These are phyloP conservation scores for Monodelphis domestica DNA, from an alignment of 2,797 vertebrate species.

Conservation along the genomic window DNA sequence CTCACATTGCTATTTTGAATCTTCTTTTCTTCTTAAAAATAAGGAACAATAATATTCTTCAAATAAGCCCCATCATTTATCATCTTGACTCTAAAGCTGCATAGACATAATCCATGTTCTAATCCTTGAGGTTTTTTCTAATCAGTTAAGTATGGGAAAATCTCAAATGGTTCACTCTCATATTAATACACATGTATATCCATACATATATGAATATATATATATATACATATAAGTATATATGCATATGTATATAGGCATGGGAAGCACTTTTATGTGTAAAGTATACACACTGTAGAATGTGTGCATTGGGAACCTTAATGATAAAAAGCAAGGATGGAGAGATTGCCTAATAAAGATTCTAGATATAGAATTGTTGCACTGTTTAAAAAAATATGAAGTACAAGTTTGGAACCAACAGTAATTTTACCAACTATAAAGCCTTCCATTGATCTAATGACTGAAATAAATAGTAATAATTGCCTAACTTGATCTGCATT, in stretches of 20 bases:
- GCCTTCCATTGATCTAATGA: background rate
- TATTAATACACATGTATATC: background rate
- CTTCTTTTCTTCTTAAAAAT: background rate
- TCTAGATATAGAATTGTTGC: background rate
- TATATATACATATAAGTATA: background rate
- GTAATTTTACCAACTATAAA: rapidly evolving
- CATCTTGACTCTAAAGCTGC: background rate
- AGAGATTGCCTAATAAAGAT: background rate
- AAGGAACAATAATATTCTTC: background rate
- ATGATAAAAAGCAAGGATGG: background rate
- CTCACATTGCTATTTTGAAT: background rate
- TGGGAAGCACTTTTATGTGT: background rate
- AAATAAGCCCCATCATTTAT: background rate
- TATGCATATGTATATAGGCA: background rate
- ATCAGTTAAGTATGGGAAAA: background rate
- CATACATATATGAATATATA: too few relatives aligned
- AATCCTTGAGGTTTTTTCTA: background rate
- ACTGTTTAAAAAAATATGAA: background rate
- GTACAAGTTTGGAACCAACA: rapidly evolving
- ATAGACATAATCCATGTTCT: background rate
- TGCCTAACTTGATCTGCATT: background rate
- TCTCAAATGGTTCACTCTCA: background rate
- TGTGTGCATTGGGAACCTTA: rapidly evolving
- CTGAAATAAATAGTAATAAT: rapidly evolving
- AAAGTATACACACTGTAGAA: rapidly evolving